Evolutionary conservation across 2,113 vertebrate genomes (phyloP).

Genomic region (Axis porcinus): DNA sequence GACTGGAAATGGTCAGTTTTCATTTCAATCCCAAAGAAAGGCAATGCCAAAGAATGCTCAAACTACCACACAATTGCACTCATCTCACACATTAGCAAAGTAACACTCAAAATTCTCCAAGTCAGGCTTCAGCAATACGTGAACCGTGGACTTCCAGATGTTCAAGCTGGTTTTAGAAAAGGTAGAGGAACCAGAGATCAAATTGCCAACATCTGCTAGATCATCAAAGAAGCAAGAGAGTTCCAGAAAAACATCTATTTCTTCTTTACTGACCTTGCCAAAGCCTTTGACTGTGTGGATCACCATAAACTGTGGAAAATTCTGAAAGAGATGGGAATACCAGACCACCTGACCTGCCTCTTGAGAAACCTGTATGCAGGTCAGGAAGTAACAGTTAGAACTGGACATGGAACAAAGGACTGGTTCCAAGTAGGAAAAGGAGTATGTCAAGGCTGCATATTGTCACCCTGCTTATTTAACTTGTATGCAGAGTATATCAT

Average conservation of each 20-base stretch:
- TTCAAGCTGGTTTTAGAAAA: not conserved
- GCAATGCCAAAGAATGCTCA: not conserved
- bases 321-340: not conserved
- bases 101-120: not conserved
- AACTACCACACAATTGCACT: not conserved
- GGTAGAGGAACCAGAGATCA: not conserved
- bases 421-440: not conserved
- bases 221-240: not conserved
- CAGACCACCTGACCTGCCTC: not conserved
- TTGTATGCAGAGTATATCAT: not conserved
- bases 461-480: not conserved
- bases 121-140: not conserved
- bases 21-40: not conserved
- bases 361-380: not conserved
- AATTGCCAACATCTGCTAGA: not conserved
- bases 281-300: not conserved
- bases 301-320: not conserved
- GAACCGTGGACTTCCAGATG: not conserved
- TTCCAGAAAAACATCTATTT: not conserved
- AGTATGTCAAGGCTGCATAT: not conserved
- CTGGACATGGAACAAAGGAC: not conserved
- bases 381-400: not conserved
- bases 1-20: not conserved
- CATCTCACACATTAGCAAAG: not conserved
- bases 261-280: not conserved